These are phyloP conservation scores for Plectrocnemia conspersa DNA, from an alignment of 1,140 invertebrate genomes.

Conservation along the genomic window DNA sequence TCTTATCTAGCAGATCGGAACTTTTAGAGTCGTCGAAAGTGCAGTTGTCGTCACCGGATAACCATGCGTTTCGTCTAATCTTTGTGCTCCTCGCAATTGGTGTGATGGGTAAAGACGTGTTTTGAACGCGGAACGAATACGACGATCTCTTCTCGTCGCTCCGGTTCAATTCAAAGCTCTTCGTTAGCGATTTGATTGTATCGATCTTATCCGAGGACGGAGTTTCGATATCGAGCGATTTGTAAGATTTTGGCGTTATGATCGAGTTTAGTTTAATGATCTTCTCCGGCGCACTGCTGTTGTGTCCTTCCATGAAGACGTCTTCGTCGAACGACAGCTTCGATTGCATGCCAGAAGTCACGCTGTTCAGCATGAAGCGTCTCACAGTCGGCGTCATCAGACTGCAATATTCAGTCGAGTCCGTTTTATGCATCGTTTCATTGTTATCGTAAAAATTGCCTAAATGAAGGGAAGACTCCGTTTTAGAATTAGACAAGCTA, in stretches of 20 bases:
- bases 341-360: not conserved
- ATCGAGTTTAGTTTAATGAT: slow-evolving; percentile 40
- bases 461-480: no score
- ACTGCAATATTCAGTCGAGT: slow-evolving; percentile 51
- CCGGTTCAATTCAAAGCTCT: slow-evolving; percentile 37
- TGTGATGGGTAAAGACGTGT: slow-evolving; percentile 46
- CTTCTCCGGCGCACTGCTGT: slow-evolving; percentile 19
- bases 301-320: not conserved
- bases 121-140: slow-evolving; percentile 45
- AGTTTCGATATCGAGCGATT: slow-evolving; percentile 47
- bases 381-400: slow-evolving; percentile 44
- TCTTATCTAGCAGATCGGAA: no score
- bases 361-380: slow-evolving; percentile 7
- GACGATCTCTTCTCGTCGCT: slow-evolving; percentile 39
- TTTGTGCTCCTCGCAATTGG: slow-evolving; percentile 50
- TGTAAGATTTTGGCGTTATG: slow-evolving; percentile 49
- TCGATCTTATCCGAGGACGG: slow-evolving; percentile 45
- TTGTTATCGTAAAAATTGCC: no score
- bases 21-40: not conserved
- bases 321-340: slow-evolving; percentile 21
- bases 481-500: no score
- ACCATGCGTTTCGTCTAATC: slow-evolving; percentile 49
- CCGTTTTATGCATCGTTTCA: slow-evolving; percentile 46
- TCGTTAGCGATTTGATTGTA: slow-evolving; percentile 41
- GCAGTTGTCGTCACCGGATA: slow-evolving; percentile 40